phyloP scores from a whole-genome alignment of 2,113 vertebrate genomes.

The Thunnus thynnus region DNA sequence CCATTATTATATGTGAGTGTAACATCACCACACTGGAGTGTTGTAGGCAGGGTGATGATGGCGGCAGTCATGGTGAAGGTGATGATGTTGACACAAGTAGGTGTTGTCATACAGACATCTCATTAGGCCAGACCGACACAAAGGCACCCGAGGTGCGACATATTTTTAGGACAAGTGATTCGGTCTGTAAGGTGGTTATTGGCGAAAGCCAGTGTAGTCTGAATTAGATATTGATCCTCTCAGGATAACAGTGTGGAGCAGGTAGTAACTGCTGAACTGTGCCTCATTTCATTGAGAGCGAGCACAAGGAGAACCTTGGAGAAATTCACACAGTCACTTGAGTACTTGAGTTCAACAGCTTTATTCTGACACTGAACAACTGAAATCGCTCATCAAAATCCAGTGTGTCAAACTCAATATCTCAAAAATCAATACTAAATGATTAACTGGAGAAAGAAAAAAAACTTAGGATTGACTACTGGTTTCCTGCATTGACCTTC shows the following conservation, averaged over 20 bases:
- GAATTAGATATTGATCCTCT: conserved; percentile 84
- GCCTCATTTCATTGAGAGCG: conserved; percentile 49
- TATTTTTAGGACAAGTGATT: conserved; percentile 67
- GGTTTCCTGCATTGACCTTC: background rate
- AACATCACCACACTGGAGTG: too few relatives aligned
- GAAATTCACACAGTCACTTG: conserved; percentile 36
- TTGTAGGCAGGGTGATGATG: background rate
- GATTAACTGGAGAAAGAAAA: background rate
- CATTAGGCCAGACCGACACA: conserved; percentile 60
- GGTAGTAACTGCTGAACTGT: conserved; percentile 53
- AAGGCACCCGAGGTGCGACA: conserved; percentile 57
- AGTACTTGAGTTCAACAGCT: conserved; percentile 23
- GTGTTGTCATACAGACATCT: conserved; percentile 51
- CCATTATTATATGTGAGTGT: too few relatives aligned
- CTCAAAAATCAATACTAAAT: conserved; percentile 12
- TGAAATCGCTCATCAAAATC: background rate
- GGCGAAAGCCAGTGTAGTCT: conserved; percentile 67
- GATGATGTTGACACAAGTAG: background rate
- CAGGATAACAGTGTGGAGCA: conserved; percentile 49
- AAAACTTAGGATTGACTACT: background rate
- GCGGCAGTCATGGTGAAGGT: background rate
- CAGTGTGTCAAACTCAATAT: background rate
- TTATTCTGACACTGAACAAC: background rate
- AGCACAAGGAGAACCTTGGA: conserved; percentile 4
- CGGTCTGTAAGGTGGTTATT: conserved; percentile 63